A percentile compares a stretch with the other conserved stretches of the same genome.
phyloP scores from a whole-genome alignment of 1,140 invertebrate species.

The Condylostylus longicornis region DNA sequence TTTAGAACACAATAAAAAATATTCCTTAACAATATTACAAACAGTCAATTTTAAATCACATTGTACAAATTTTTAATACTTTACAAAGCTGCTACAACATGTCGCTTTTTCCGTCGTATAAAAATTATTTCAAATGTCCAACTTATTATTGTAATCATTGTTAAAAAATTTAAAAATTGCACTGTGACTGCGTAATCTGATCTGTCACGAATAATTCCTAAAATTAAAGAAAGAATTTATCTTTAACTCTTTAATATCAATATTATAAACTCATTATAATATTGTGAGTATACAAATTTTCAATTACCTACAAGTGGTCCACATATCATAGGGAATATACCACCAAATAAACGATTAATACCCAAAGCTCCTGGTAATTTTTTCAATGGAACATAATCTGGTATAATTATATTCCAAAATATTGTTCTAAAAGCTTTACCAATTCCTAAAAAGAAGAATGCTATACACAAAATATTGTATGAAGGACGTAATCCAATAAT shows the following conservation, averaged over 20 bases:
- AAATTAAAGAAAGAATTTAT: constrained; percentile 9
- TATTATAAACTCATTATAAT: too few species aligned
- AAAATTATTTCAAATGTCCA: constrained; percentile 33
- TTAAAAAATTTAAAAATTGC: constrained; percentile 46
- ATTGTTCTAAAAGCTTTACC: constrained; percentile 49
- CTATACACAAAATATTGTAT: constrained; percentile 30
- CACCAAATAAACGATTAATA: constrained; percentile 42
- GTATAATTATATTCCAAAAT: constrained; percentile 48
- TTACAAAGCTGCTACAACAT: too few species aligned
- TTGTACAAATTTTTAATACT: too few species aligned
- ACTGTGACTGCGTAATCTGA: constrained; percentile 40
- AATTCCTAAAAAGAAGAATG: constrained; percentile 41
- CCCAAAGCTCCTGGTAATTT: constrained; percentile 45
- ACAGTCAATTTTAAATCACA: too few species aligned
- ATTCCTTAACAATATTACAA: too few species aligned
- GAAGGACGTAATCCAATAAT: constrained; percentile 36
- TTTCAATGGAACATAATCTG: constrained; percentile 44
- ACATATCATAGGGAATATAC: constrained; percentile 38
- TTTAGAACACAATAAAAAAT: too few species aligned
- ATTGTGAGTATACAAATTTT: too few species aligned
- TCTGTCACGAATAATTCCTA: constrained; percentile 43
- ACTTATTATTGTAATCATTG: constrained; percentile 40
- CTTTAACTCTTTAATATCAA: too few species aligned
- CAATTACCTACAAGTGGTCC: constrained; percentile 43
- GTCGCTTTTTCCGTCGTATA: constrained; percentile 7